Percentiles rank a stretch among this genome's conserved stretches.
Evolutionary conservation across 1,140 invertebrate genomes (phyloP).

Genomic region (Bombus consobrinus): DNA sequence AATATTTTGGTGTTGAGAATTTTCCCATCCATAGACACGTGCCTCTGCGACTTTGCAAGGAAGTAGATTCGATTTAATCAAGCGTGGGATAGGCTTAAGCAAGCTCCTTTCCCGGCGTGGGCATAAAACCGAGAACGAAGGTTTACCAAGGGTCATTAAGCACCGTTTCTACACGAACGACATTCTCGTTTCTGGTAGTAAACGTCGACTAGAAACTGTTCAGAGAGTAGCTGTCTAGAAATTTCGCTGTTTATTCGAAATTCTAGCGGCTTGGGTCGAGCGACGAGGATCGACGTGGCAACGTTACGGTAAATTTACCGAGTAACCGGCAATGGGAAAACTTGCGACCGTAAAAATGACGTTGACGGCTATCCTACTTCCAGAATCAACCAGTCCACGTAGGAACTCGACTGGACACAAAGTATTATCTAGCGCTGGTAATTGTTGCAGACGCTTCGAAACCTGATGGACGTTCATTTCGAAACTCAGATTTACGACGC

Average conservation of each 20-base stretch:
- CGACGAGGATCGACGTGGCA: not conserved
- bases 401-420: not conserved
- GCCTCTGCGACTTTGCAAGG: not conserved
- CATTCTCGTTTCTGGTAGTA: not conserved
- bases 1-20: not conserved
- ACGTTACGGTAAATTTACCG: not conserved
- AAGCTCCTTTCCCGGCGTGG: not conserved
- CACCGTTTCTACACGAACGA: slow-evolving; percentile 5
- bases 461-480: not conserved
- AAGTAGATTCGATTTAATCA: not conserved
- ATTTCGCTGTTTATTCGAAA: slow-evolving; percentile 6
- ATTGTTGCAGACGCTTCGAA: not conserved
- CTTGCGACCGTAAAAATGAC: not conserved
- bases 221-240: not conserved
- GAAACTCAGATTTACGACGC: not conserved
- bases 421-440: not conserved
- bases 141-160: slow-evolving; percentile 3
- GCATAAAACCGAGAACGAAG: slow-evolving; percentile 3
- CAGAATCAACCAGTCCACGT: no score
- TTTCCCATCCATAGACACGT: not conserved
- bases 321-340: not conserved
- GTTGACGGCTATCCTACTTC: not conserved
- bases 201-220: not conserved
- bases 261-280: not conserved
- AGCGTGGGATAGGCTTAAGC: not conserved